Percentiles rank a stretch among this genome's conserved stretches.
phyloP scores from a whole-genome alignment of 2,888 invertebrate genomes.

The Saturnia pavonia region DNA sequence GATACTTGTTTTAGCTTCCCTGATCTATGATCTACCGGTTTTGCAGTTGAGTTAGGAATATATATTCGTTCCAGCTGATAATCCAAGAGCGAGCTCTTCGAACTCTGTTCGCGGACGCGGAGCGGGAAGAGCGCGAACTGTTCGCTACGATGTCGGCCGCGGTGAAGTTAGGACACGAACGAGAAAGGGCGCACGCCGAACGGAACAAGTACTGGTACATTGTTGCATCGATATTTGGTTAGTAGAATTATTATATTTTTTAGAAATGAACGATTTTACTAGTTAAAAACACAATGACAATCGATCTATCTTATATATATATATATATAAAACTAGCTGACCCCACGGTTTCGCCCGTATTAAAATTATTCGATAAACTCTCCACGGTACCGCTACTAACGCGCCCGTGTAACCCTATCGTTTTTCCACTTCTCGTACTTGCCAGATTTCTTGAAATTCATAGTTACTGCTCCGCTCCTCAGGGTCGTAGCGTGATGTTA shows the following conservation, averaged over 20 bases:
- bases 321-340: too few species aligned
- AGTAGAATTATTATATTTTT: constrained; percentile 32
- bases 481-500: too few species aligned
- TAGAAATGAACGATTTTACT: background rate
- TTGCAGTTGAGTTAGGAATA: background rate
- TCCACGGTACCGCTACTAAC: too few species aligned
- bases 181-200: constrained; percentile 90
- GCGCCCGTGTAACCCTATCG: too few species aligned
- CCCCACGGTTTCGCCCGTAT: too few species aligned
- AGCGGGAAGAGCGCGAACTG: constrained; percentile 87
- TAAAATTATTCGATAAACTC: too few species aligned
- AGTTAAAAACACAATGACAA: too few species aligned
- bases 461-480: too few species aligned
- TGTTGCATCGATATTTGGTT: constrained; percentile 85
- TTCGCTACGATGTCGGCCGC: constrained; percentile 88
- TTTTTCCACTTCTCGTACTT: too few species aligned
- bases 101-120: constrained; percentile 83
- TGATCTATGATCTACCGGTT: background rate
- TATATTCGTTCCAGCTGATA: constrained; percentile 66
- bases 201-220: constrained; percentile 93
- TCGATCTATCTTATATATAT: too few species aligned
- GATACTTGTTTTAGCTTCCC: background rate
- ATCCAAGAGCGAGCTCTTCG: constrained; percentile 84
- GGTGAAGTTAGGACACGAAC: constrained; percentile 90
- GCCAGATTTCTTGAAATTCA: too few species aligned